Percentiles rank a stretch among this genome's conserved stretches.
Conservation (phyloP, 1,140 invertebrate genomes). For the Drosophila ananassae region DNA sequence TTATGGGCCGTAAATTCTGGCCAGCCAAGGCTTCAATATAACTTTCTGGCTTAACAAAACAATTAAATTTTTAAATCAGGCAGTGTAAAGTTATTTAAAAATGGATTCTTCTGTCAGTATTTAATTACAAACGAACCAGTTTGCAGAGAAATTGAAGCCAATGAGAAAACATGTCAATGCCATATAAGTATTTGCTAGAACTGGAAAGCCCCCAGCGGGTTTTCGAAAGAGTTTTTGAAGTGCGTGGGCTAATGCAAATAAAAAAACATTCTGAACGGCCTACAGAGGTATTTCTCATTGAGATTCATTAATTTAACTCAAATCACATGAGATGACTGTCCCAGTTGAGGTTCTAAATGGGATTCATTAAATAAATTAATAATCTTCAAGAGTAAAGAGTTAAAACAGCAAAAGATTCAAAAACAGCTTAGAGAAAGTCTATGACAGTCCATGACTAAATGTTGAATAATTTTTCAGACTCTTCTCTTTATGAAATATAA, state of each 20-base stretch:
- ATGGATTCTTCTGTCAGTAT: background rate
- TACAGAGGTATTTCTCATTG: background rate
- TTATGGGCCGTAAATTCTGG: slow-evolving; percentile 3
- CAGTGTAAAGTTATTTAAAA: background rate
- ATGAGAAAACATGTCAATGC: slow-evolving; percentile 2
- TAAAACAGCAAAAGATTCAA: too few species aligned
- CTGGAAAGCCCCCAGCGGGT: background rate
- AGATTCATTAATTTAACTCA: background rate
- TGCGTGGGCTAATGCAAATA: slow-evolving; percentile 1
- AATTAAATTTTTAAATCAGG: background rate
- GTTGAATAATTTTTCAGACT: background rate
- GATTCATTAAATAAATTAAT: background rate
- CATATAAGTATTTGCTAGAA: background rate
- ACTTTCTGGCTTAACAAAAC: background rate
- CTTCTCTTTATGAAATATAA: background rate
- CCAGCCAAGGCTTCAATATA: background rate
- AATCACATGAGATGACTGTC: background rate
- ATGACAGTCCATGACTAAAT: too few species aligned
- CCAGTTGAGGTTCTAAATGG: background rate
- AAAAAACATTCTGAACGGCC: background rate
- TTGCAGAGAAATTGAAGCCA: slow-evolving; percentile 1
- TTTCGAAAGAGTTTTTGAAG: background rate
- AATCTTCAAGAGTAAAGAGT: background rate
- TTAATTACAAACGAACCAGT: background rate
- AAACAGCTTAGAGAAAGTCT: too few species aligned